These are phyloP conservation scores for Pungitius pungitius DNA, from an alignment of 2,113 vertebrate species.

Conservation along the genomic window DNA sequence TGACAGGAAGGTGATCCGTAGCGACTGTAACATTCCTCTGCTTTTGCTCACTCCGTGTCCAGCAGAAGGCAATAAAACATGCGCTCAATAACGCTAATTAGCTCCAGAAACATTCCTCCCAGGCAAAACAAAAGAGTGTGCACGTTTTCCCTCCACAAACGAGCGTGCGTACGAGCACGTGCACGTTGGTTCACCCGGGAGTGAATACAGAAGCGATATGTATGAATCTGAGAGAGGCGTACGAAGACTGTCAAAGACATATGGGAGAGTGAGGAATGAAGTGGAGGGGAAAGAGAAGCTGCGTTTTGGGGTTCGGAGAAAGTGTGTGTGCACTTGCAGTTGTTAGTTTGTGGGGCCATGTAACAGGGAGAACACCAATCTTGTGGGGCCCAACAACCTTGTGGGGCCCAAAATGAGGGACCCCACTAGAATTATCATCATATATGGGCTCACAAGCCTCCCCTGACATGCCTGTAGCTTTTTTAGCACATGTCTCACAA, in stretches of 20 bases:
- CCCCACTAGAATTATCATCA: too few relatives aligned
- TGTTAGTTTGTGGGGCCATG: too few relatives aligned
- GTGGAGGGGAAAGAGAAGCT: conserved; percentile 11
- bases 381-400: too few relatives aligned
- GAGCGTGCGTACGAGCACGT: conserved; percentile 23
- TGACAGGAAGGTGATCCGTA: conserved; percentile 63
- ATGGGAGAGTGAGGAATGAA: conserved; percentile 24
- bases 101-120: conserved; percentile 76
- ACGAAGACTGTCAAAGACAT: conserved; percentile 57
- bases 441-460: too few relatives aligned
- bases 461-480: too few relatives aligned
- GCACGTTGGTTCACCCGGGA: conserved; percentile 33
- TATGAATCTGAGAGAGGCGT: conserved; percentile 50
- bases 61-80: conserved; percentile 70
- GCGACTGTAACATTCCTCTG: conserved; percentile 67
- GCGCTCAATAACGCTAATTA: conserved; percentile 77
- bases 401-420: too few relatives aligned
- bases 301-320: conserved; percentile 33
- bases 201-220: conserved; percentile 52
- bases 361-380: too few relatives aligned
- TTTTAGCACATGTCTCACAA: too few relatives aligned
- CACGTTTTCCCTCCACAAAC: conserved; percentile 36
- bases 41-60: conserved; percentile 67
- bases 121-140: conserved; percentile 27
- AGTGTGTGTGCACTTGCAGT: conserved; percentile 41